Evolutionary conservation across 2,113 vertebrate species (phyloP), one percentile per base, ranked within the genome.

Genomic region (Holacanthus passer): DNA sequence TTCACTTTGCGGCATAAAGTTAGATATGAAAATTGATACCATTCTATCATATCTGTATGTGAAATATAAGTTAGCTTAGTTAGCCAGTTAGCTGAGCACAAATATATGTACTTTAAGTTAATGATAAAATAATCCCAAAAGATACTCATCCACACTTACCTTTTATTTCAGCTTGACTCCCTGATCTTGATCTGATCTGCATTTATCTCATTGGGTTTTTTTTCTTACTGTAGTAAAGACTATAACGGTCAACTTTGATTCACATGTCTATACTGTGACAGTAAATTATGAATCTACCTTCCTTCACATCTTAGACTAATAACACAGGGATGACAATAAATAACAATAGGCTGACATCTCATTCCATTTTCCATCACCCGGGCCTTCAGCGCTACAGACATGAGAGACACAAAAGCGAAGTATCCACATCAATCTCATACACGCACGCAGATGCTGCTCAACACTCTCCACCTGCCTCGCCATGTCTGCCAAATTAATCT

Each of bases 401-500:
- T 45, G 77, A 75, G 60, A 86, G 60, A 81, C 66, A 77, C 70
- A 85, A 68, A 84, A 59, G 71, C 13, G 11, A 66, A 60, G 65
- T 72, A 66, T 85, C 75, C 77, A 82, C 85, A 90, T 89, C 83
- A 81, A 82, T 89, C 85, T 81, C 67, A 78, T 37, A 56, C 77
- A 80, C 63, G 8, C 55, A 64, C 52, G 10, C 90, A 85, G 84
- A 88, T 87, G 81, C 85, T 75, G 62, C 79, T 75, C 70, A 64
- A 78, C 73, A 63, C 75, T 73, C 79, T 82, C 79, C 90, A 89
- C 88, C 91, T 88, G 88, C 87, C 86, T 81, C 59, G 2, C 79
- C 83, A 77, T 72, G 86, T 89, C 89, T 87, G 90, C 82, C 92
- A 89, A 90, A 92, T 88, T 85, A 86, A 91, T 87, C 84, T 81